Evolutionary conservation across 2,888 invertebrate species (phyloP).

Genomic region (Neocrepidodera transversa): DNA sequence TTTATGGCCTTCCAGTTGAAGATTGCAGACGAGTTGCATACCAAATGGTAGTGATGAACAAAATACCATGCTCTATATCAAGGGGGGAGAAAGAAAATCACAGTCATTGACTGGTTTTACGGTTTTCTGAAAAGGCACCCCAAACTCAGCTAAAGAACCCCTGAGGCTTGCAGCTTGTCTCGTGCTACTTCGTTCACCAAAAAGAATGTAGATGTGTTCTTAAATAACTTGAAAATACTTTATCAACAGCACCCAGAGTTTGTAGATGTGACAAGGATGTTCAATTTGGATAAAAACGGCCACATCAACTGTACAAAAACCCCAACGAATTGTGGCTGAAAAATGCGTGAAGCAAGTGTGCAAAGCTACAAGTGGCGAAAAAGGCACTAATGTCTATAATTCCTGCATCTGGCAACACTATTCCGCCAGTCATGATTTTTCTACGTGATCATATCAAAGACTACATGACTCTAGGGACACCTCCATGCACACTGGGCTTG

Average conservation of each 20-base stretch:
- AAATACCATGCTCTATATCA: not conserved
- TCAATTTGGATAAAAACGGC: slow-evolving; percentile 17
- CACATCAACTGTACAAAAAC: slow-evolving; percentile 13
- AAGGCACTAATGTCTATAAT: slow-evolving; percentile 16
- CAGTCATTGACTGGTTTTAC: not conserved
- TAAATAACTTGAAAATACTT: not conserved
- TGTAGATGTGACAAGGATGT: slow-evolving; percentile 8
- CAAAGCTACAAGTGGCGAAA: slow-evolving; percentile 19
- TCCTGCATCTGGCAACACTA: slow-evolving; percentile 12
- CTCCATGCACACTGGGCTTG: slow-evolving; percentile 12
- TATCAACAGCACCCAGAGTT: not conserved
- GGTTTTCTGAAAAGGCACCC: not conserved
- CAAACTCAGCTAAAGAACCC: slow-evolving; percentile 44
- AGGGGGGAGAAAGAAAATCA: not conserved
- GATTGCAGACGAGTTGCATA: not conserved
- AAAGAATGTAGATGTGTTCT: slow-evolving; percentile 13
- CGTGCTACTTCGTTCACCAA: slow-evolving; percentile 7
- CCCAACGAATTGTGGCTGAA: slow-evolving; percentile 1
- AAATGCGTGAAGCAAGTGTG: slow-evolving; percentile 16
- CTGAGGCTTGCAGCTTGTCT: slow-evolving; percentile 28
- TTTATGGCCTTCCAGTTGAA: slow-evolving; percentile 3
- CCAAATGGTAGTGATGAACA: slow-evolving; percentile 3
- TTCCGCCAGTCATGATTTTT: slow-evolving; percentile 20
- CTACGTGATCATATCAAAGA: slow-evolving; percentile 7
- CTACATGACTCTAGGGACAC: slow-evolving; percentile 13